Conservation (phyloP, 2,113 vertebrate species). For the Cephalopholis sonnerati region DNA sequence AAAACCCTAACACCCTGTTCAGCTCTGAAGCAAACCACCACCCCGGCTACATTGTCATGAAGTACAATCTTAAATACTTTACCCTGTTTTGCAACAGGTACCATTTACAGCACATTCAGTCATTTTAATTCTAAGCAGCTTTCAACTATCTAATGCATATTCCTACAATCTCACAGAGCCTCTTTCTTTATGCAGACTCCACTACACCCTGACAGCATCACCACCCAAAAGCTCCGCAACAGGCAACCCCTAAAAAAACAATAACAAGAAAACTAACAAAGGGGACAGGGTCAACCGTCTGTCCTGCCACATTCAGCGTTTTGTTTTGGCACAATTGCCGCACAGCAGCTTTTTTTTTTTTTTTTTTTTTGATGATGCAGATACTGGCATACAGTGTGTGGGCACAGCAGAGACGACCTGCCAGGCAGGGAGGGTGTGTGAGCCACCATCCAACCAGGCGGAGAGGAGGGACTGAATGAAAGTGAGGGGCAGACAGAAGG, state of each 20-base stretch:
- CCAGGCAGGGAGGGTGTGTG: neutral
- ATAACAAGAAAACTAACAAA: slow-evolving; percentile 28
- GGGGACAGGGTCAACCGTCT: neutral
- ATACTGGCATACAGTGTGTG: slow-evolving; percentile 61
- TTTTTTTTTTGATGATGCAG: slow-evolving; percentile 65
- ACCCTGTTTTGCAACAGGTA: neutral
- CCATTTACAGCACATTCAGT: slow-evolving; percentile 10
- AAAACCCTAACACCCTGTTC: neutral
- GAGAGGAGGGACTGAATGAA: neutral
- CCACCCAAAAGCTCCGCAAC: slow-evolving; percentile 23
- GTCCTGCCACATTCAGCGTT: slow-evolving; percentile 55
- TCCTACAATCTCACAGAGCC: neutral
- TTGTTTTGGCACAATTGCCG: slow-evolving; percentile 67
- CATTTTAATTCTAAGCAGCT: neutral
- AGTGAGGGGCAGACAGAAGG: neutral
- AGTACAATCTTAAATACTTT: neutral
- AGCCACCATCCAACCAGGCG: neutral
- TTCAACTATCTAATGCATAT: neutral
- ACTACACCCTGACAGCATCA: slow-evolving; percentile 19
- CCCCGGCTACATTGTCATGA: neutral
- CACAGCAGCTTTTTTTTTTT: slow-evolving; percentile 40
- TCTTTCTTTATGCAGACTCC: slow-evolving; percentile 16
- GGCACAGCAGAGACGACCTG: slow-evolving; percentile 46
- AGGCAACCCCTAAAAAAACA: slow-evolving; percentile 11
- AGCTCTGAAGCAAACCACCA: slow-evolving; percentile 1